A percentile compares a stretch with the other conserved stretches of the same genome.
These are phyloP conservation scores for Mythimna loreyi DNA, from an alignment of 2,888 invertebrate genomes.

Conservation along the genomic window DNA sequence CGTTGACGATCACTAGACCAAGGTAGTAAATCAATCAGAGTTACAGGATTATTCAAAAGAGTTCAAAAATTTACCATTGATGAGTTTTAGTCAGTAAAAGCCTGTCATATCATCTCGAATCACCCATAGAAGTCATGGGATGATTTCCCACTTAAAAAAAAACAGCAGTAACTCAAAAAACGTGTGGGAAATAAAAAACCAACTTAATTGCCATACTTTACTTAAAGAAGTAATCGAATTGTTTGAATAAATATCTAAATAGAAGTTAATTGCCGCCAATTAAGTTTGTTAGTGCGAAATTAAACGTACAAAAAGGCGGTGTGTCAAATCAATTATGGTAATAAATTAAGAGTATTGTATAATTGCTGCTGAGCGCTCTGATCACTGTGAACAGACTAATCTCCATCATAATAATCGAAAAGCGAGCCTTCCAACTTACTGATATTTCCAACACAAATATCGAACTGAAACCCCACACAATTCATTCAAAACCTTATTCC, in stretches of 20 bases:
- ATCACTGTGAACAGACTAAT: slow-evolving; percentile 59
- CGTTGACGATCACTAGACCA: neutral
- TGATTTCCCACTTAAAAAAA: no score
- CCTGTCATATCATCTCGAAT: no score
- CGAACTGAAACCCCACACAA: slow-evolving; percentile 17
- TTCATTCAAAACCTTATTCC: slow-evolving; percentile 34
- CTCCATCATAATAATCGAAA: slow-evolving; percentile 59
- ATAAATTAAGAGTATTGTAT: slow-evolving; percentile 61
- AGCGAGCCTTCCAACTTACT: slow-evolving; percentile 45
- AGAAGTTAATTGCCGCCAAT: slow-evolving; percentile 60
- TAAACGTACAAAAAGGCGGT: slow-evolving; percentile 42
- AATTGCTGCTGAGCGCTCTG: slow-evolving; percentile 48
- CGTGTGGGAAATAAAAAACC: slow-evolving; percentile 51
- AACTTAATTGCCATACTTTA: slow-evolving; percentile 46
- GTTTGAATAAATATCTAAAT: slow-evolving; percentile 44
- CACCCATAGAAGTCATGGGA: no score
- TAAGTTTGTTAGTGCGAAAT: slow-evolving; percentile 58
- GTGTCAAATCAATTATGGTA: slow-evolving; percentile 65
- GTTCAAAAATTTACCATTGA: no score
- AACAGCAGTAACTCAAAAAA: neutral
- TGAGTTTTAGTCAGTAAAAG: no score
- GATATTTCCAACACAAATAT: slow-evolving; percentile 35
- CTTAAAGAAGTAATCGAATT: slow-evolving; percentile 16
- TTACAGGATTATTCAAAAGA: no score
- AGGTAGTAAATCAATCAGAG: neutral